These are phyloP conservation scores for Temnothorax rugatulus DNA, from an alignment of 2,888 invertebrate species.

Conservation along the genomic window DNA sequence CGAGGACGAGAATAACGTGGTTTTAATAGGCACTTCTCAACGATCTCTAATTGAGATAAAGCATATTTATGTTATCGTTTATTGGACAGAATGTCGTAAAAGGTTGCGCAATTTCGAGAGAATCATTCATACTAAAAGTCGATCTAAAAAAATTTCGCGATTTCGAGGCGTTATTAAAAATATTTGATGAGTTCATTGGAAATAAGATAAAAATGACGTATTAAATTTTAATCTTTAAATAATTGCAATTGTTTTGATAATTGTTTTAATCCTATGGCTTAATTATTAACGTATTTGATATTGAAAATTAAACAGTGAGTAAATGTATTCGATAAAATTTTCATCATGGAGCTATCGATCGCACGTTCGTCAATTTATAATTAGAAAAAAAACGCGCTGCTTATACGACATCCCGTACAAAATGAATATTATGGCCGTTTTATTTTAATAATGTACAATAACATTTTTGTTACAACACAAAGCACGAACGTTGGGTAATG, in stretches of 20 bases:
- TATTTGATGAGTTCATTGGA: background rate
- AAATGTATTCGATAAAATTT: conserved; percentile 15
- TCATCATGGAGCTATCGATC: background rate
- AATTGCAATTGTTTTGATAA: background rate
- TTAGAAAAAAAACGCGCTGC: background rate
- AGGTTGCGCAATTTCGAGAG: background rate
- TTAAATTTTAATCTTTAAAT: conserved; percentile 16
- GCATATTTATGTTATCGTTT: background rate
- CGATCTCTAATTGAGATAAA: background rate
- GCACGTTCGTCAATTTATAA: background rate
- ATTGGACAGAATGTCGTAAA: background rate
- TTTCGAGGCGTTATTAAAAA: background rate
- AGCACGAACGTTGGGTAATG: background rate
- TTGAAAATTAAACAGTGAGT: conserved; percentile 1
- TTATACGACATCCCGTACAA: background rate
- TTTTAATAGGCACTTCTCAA: conserved; percentile 18
- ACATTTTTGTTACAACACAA: conserved; percentile 15
- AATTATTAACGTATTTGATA: conserved; percentile 15
- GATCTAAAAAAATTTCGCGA: conserved; percentile 1
- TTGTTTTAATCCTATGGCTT: background rate
- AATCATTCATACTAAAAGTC: background rate
- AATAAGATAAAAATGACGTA: background rate
- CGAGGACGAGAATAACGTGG: background rate
- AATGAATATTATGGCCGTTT: background rate
- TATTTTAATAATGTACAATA: conserved; percentile 5